Percentiles rank a stretch among this genome's conserved stretches.
Conservation (phyloP, 2,888 invertebrate species). For the Rugalucina vietnamica region DNA sequence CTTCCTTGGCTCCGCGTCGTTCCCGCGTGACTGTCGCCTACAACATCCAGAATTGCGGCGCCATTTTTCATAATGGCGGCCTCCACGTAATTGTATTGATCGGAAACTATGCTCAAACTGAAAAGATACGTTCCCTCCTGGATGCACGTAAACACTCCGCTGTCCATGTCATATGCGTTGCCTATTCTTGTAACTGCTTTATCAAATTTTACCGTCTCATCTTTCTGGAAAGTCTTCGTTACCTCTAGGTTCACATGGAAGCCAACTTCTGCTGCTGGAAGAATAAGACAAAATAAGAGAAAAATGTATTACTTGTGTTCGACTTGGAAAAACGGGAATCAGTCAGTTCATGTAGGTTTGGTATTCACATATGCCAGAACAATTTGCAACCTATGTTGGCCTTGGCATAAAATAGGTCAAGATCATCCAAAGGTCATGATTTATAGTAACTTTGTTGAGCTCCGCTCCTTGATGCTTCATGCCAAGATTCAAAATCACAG, state of each 20-base stretch:
- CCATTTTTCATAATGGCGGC: constrained; percentile 4
- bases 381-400: too few relatives aligned
- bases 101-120: neutral
- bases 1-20: neutral
- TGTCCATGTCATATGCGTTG: neutral
- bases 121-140: neutral
- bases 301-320: too few relatives aligned
- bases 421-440: too few relatives aligned
- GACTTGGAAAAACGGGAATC: too few relatives aligned
- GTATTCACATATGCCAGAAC: too few relatives aligned
- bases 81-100: neutral
- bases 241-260: neutral
- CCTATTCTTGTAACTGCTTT: neutral
- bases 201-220: neutral
- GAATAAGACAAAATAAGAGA: neutral
- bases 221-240: neutral
- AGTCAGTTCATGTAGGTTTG: too few relatives aligned
- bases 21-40: neutral
- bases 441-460: too few relatives aligned
- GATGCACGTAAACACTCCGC: neutral
- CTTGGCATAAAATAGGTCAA: too few relatives aligned
- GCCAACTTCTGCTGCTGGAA: neutral
- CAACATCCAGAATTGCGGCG: neutral
- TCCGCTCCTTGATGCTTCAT: too few relatives aligned
- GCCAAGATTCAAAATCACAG: too few relatives aligned